Conservation (phyloP, 92 coral and sea anemone genomes). For the Phenganax stokvisi region DNA sequence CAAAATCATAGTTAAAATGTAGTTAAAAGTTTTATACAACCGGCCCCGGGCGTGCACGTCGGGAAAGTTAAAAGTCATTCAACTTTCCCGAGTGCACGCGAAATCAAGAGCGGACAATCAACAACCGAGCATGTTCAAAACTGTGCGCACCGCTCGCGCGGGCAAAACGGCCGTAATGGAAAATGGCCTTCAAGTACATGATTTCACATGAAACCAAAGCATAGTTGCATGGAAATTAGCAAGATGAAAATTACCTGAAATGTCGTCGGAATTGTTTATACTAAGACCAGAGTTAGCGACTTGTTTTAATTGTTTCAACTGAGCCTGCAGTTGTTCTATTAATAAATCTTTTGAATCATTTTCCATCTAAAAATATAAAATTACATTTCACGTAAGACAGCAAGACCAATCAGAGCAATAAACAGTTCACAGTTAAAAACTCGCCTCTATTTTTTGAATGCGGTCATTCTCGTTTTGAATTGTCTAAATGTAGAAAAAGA, state of each 20-base stretch:
- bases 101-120: too few relatives aligned
- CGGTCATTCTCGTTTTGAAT: constrained; percentile 78
- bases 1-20: too few relatives aligned
- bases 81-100: too few relatives aligned
- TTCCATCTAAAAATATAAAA: constrained; percentile 62
- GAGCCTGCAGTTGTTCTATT: constrained; percentile 83
- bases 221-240: background rate
- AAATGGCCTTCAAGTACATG: background rate
- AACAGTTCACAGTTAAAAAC: background rate
- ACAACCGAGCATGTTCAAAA: too few relatives aligned
- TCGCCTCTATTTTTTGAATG: constrained; percentile 84
- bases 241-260: constrained; percentile 51
- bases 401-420: too few relatives aligned
- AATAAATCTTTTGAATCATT: constrained; percentile 82
- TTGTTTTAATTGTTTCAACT: constrained; percentile 54
- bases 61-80: too few relatives aligned
- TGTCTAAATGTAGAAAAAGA: constrained; percentile 44
- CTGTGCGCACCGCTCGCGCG: too few relatives aligned
- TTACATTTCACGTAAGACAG: too few relatives aligned
- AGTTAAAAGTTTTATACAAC: too few relatives aligned
- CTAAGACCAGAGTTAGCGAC: constrained; percentile 37
- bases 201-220: background rate
- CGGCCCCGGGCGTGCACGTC: too few relatives aligned
- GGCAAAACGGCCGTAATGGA: too few relatives aligned
- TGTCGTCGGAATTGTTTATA: constrained; percentile 53